A percentile compares a stretch with the other conserved stretches of the same genome.
Conservation (phyloP, 2,797 vertebrate species). For the Sitta carolinensis region DNA sequence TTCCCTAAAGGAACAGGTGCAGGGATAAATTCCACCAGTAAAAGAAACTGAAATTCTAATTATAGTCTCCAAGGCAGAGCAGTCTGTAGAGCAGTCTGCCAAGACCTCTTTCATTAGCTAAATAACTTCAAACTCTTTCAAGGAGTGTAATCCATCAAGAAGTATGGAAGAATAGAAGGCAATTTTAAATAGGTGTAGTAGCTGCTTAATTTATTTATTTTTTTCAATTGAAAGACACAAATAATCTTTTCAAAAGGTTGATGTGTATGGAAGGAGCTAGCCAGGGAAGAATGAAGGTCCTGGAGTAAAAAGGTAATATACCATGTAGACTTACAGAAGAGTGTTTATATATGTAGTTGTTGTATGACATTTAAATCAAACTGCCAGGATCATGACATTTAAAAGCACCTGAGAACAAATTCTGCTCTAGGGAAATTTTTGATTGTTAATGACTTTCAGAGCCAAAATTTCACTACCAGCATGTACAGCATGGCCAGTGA, state of each 20-base stretch:
- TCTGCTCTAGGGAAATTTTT: neutral
- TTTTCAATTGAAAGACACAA: neutral
- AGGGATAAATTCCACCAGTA: neutral
- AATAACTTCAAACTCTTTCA: constrained; percentile 12
- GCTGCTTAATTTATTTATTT: neutral
- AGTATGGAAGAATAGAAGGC: constrained; percentile 1
- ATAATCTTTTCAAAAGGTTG: neutral
- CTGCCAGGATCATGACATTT: neutral
- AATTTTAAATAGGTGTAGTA: constrained; percentile 5
- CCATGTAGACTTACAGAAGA: neutral
- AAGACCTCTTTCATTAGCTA: constrained; percentile 20
- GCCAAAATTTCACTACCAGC: neutral
- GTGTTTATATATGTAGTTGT: neutral
- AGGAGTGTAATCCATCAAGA: neutral
- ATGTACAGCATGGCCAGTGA: neutral
- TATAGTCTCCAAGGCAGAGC: neutral
- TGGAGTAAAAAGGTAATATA: neutral
- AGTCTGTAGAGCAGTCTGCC: neutral
- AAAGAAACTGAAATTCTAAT: neutral
- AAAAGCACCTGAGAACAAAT: neutral
- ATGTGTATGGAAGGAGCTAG: neutral
- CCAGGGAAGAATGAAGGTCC: neutral
- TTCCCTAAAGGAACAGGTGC: neutral
- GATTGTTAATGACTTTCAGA: neutral
- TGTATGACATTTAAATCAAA: neutral